phyloP scores from a whole-genome alignment of 2,888 invertebrate species.

The Scaeva pyrastri region DNA sequence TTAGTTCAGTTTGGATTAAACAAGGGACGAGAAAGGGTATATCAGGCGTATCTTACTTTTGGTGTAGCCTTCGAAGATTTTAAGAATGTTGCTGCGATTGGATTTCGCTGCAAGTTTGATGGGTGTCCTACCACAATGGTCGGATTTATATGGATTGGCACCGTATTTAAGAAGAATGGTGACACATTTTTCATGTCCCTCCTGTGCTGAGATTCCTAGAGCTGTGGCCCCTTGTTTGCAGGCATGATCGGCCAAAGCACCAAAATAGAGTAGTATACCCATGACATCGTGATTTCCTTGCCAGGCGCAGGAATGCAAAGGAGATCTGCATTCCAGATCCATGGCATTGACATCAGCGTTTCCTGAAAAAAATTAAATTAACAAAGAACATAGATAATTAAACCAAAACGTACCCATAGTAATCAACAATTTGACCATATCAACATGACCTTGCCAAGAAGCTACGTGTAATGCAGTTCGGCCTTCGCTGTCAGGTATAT shows the following conservation, averaged over 20 bases:
- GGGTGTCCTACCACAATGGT: constrained; percentile 94
- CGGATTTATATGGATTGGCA: constrained; percentile 93
- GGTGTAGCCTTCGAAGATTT: constrained; percentile 89
- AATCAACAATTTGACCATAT: constrained; percentile 94
- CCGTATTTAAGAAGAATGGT: constrained; percentile 92
- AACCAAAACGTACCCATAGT: constrained; percentile 85
- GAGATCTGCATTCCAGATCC: constrained; percentile 94
- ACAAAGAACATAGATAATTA: neutral
- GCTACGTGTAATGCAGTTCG: constrained; percentile 95
- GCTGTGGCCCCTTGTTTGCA: constrained; percentile 98
- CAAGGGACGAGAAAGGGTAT: constrained; percentile 38
- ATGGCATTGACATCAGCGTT: constrained; percentile 94
- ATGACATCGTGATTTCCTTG: constrained; percentile 95
- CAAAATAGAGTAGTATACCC: constrained; percentile 90
- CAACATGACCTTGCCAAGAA: constrained; percentile 96
- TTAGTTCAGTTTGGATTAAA: constrained; percentile 66
- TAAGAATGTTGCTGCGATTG: constrained; percentile 93
- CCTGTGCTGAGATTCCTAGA: constrained; percentile 97
- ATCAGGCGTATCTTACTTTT: constrained; percentile 81
- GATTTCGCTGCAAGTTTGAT: constrained; percentile 95
- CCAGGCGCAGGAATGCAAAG: constrained; percentile 98
- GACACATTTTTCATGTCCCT: constrained; percentile 97
- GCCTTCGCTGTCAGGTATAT: constrained; percentile 95
- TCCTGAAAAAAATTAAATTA: constrained; percentile 84
- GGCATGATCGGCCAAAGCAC: constrained; percentile 93